phyloP scores from a whole-genome alignment of 2,113 vertebrate genomes.

The Hucho hucho region DNA sequence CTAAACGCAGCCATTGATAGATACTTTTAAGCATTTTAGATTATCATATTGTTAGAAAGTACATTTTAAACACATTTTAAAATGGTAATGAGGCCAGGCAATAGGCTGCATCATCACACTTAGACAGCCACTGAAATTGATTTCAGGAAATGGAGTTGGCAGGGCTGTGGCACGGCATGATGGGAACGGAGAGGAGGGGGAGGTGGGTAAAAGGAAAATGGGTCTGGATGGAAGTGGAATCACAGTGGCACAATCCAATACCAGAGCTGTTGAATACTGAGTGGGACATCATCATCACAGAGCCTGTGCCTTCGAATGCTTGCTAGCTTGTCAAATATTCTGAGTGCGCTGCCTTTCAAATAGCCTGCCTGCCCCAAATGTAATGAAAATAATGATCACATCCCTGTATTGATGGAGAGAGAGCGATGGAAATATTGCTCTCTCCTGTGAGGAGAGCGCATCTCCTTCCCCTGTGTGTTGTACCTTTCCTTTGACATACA shows the following conservation, averaged over 20 bases:
- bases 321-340: slow-evolving; percentile 3
- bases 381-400: slow-evolving; percentile 2
- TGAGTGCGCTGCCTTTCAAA: slow-evolving; percentile 10
- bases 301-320: background rate
- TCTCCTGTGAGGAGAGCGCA: slow-evolving; percentile 12
- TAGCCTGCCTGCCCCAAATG: background rate
- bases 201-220: background rate
- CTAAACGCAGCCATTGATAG: too few species aligned
- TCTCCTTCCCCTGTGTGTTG: slow-evolving; percentile 13
- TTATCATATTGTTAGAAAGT: too few species aligned
- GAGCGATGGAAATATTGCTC: background rate
- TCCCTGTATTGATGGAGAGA: background rate
- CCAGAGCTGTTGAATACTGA: background rate
- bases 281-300: background rate
- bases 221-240: background rate
- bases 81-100: too few species aligned
- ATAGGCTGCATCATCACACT: background rate
- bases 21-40: too few species aligned
- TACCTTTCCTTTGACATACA: background rate
- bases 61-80: too few species aligned
- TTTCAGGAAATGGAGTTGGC: background rate
- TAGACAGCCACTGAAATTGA: background rate
- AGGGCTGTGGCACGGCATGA: background rate
- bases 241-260: background rate
- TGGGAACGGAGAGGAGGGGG: background rate